phyloP scores from a whole-genome alignment of 2,113 vertebrate species.

The Thermophis baileyi region DNA sequence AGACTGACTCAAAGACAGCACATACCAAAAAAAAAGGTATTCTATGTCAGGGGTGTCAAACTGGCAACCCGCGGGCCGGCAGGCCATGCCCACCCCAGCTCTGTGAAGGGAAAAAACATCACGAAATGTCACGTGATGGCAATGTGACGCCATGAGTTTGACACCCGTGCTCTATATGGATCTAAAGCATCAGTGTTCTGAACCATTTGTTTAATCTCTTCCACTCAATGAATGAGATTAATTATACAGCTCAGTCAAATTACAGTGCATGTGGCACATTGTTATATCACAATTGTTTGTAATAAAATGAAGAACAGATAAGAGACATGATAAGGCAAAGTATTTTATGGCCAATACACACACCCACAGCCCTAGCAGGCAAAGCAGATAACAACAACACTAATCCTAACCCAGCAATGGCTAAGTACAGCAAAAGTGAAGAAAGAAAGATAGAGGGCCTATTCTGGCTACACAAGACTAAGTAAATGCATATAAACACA shows the following conservation, averaged over 20 bases:
- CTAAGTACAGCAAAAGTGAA: too few species aligned
- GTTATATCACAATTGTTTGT: not conserved
- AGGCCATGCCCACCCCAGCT: too few species aligned
- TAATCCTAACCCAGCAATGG: not conserved
- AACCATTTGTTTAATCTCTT: not conserved
- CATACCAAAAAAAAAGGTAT: not conserved
- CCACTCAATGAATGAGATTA: not conserved
- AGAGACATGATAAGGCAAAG: not conserved
- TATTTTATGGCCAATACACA: not conserved
- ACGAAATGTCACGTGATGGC: too few species aligned
- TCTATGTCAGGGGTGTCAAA: not conserved
- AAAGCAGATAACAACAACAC: not conserved
- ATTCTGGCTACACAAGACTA: too few species aligned
- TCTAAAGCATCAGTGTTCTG: not conserved
- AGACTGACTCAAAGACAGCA: not conserved
- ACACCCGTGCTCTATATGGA: not conserved
- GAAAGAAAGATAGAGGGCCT: too few species aligned
- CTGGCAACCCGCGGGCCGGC: too few species aligned
- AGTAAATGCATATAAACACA: too few species aligned
- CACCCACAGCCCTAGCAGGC: not conserved
- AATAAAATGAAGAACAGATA: not conserved
- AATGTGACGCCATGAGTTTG: too few species aligned
- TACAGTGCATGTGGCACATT: not conserved
- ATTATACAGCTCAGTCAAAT: not conserved
- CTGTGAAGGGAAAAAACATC: too few species aligned